A percentile compares a stretch with the other conserved stretches of the same genome.
Conservation (phyloP, 1,140 invertebrate species). For the Drosophila kikkawai region DNA sequence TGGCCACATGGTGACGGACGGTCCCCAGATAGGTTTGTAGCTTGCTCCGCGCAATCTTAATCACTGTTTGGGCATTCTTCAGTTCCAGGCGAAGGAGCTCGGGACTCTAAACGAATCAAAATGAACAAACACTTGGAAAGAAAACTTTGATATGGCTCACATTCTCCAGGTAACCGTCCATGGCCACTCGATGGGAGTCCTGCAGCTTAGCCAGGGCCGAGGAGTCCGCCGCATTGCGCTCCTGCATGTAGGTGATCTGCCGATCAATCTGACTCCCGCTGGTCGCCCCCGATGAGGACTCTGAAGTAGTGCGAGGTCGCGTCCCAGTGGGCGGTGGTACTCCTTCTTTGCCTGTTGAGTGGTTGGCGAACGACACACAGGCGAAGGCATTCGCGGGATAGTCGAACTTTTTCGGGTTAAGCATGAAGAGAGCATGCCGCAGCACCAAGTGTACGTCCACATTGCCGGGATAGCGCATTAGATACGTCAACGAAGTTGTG, state of each 20-base stretch:
- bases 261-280: constrained; percentile 58
- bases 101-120: constrained; percentile 70
- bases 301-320: constrained; percentile 50
- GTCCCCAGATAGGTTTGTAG: constrained; percentile 80
- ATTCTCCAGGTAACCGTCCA: constrained; percentile 76
- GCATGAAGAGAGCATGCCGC: constrained; percentile 88
- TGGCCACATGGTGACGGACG: constrained; percentile 74
- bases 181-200: constrained; percentile 58
- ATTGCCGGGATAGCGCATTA: constrained; percentile 89
- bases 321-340: constrained; percentile 2
- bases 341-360: constrained; percentile 1
- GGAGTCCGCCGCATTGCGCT: constrained; percentile 62
- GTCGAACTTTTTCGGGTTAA: constrained; percentile 86
- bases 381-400: constrained; percentile 75
- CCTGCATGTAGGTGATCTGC: constrained; percentile 71
- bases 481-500: constrained; percentile 87
- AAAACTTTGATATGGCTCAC: constrained; percentile 33
- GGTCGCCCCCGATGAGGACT: constrained; percentile 22
- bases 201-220: constrained; percentile 64
- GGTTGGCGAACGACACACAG: constrained; percentile 63
- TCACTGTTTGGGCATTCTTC: constrained; percentile 84
- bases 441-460: constrained; percentile 88
- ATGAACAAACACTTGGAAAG: neutral
- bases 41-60: constrained; percentile 83
- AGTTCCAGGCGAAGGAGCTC: constrained; percentile 83